A percentile compares a stretch with the other conserved stretches of the same genome.
Evolutionary conservation across 2,797 vertebrate species (phyloP).

Genomic region (Brachyalestes nurse): DNA sequence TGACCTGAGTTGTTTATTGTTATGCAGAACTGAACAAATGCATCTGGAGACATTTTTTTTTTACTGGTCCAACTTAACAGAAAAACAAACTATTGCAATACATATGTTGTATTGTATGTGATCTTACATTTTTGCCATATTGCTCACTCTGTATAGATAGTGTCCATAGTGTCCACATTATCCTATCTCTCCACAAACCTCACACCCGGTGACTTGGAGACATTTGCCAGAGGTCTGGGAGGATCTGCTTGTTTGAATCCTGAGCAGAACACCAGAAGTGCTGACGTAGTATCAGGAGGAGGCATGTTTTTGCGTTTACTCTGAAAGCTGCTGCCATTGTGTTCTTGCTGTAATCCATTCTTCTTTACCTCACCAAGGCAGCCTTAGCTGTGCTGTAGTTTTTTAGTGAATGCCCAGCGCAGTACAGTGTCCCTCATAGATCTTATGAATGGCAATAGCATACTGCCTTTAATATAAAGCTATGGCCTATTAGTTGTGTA

Average conservation of each 20-base stretch:
- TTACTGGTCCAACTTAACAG: too few species aligned
- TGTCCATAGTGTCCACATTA: too few species aligned
- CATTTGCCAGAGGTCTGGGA: background rate
- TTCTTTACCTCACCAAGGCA: background rate
- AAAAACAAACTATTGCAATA: too few species aligned
- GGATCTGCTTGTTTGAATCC: background rate
- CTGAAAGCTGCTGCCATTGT: background rate
- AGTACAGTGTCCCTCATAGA: slow-evolving; percentile 1
- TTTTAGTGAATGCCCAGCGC: background rate
- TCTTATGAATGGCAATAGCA: background rate
- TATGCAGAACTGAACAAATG: too few species aligned
- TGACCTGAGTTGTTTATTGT: too few species aligned
- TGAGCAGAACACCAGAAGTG: background rate
- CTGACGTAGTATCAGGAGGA: background rate
- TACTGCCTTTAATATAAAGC: background rate
- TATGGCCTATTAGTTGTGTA: background rate
- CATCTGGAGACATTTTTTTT: too few species aligned
- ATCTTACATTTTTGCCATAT: too few species aligned
- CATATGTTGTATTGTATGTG: too few species aligned
- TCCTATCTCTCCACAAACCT: too few species aligned
- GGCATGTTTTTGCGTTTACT: background rate
- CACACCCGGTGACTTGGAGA: background rate
- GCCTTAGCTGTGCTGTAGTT: background rate
- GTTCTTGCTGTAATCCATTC: background rate
- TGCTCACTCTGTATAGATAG: too few species aligned